phyloP scores from a whole-genome alignment of 2,797 vertebrate genomes.

The Poecilia gillii region DNA sequence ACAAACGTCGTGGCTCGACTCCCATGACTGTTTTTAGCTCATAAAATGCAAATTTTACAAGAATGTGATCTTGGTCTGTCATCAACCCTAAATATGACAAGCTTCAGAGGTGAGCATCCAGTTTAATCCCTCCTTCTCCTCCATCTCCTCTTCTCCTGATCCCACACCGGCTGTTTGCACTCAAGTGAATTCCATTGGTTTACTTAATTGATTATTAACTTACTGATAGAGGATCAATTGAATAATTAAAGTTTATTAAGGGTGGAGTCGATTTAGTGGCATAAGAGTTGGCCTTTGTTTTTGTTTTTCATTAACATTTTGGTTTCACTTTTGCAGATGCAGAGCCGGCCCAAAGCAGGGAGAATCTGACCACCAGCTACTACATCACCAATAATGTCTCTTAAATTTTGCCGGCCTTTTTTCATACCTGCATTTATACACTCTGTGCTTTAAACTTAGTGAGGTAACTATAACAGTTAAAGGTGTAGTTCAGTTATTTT shows the following conservation, averaged over 20 bases:
- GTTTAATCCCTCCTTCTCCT: conserved; percentile 12
- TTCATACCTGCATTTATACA: not conserved
- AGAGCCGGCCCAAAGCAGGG: not conserved
- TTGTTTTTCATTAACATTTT: not conserved
- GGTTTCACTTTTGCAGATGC: not conserved
- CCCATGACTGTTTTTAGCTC: not conserved
- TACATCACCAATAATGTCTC: not conserved
- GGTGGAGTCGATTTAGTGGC: conserved; percentile 68
- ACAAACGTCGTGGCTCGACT: not conserved
- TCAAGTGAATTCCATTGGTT: conserved; percentile 75
- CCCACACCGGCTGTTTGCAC: conserved; percentile 57
- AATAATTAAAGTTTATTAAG: conserved; percentile 83
- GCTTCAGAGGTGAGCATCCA: not conserved
- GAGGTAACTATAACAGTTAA: not conserved
- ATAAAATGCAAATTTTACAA: not conserved
- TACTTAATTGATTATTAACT: conserved; percentile 85
- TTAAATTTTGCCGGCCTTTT: not conserved
- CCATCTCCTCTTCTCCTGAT: conserved; percentile 35
- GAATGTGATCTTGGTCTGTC: conserved; percentile 10
- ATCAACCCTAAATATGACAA: not conserved
- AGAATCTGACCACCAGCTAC: not conserved
- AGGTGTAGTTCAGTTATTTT: not conserved
- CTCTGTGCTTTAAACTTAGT: not conserved
- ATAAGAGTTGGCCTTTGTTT: conserved; percentile 18
- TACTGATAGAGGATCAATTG: conserved; percentile 82